Percentiles rank a stretch among this genome's conserved stretches.
Evolutionary conservation across 2,113 vertebrate species (phyloP).

Genomic region (Xenus cinereus): DNA sequence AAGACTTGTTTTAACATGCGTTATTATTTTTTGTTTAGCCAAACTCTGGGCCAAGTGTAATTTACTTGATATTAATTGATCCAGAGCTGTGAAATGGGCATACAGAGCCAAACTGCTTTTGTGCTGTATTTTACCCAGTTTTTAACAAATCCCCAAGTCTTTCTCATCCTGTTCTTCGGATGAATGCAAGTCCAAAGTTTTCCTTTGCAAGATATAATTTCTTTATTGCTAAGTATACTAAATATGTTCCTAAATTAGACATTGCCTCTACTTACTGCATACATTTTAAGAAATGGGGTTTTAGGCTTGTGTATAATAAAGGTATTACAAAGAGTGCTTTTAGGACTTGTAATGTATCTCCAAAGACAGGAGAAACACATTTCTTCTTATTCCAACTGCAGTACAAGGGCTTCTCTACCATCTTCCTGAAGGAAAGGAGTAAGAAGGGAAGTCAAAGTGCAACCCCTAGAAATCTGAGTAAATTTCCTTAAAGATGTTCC

Average conservation of each 20-base stretch:
- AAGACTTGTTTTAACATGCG: neutral
- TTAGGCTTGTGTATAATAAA: neutral
- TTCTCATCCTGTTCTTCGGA: neutral
- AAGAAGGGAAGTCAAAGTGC: neutral
- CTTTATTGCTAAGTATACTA: neutral
- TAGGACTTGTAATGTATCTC: neutral
- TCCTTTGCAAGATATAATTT: neutral
- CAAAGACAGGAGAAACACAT: neutral
- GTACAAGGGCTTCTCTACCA: neutral
- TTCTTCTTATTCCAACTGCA: neutral
- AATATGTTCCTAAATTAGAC: neutral
- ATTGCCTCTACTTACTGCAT: neutral
- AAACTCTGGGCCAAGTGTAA: constrained; percentile 8
- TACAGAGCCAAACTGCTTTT: neutral
- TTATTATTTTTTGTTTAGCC: constrained; percentile 34
- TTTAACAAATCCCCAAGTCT: neutral
- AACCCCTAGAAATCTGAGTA: neutral
- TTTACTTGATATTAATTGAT: constrained; percentile 45
- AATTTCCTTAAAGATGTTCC: neutral
- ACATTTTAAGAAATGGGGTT: neutral
- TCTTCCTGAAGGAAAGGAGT: neutral
- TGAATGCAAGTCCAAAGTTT: neutral
- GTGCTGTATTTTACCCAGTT: neutral
- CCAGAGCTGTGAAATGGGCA: neutral
- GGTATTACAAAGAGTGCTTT: neutral